Percentiles rank a stretch among this genome's conserved stretches.
Evolutionary conservation across 2,888 invertebrate genomes (phyloP).

Genomic region (Pinctada fucata): DNA sequence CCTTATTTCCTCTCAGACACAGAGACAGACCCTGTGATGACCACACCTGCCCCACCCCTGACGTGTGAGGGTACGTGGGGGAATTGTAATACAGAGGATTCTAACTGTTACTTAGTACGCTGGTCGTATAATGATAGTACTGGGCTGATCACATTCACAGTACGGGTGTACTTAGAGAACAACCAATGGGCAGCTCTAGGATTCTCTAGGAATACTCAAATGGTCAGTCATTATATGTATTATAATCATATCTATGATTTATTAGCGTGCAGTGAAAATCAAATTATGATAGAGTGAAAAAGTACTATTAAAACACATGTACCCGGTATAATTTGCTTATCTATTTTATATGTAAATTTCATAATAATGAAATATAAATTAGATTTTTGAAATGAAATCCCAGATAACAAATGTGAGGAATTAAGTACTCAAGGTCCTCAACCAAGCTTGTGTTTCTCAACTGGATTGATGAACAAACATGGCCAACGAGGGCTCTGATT

Average conservation of each 20-base stretch:
- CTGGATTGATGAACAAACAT: too few species aligned
- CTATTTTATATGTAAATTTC: too few species aligned
- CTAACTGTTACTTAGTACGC: constrained; percentile 38
- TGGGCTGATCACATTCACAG: constrained; percentile 45
- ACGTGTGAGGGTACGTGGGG: not conserved
- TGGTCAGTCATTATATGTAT: constrained; percentile 43
- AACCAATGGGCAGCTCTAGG: constrained; percentile 59
- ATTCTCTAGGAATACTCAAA: constrained; percentile 41
- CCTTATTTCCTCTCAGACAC: too few species aligned
- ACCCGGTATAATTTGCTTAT: too few species aligned
- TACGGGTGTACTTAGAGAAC: constrained; percentile 45
- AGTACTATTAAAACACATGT: too few species aligned
- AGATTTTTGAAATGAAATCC: too few species aligned
- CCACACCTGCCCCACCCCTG: not conserved
- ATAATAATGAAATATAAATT: too few species aligned
- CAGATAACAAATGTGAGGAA: too few species aligned
- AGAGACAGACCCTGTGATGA: not conserved
- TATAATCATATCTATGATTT: constrained; percentile 5
- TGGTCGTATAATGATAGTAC: constrained; percentile 50
- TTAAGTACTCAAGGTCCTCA: too few species aligned
- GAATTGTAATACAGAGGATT: not conserved
- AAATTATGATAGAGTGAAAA: too few species aligned
- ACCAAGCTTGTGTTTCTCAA: too few species aligned
- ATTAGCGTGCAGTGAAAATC: not conserved
- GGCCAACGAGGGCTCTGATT: too few species aligned